Conservation (phyloP, 2,888 invertebrate species). For the Eurytoma adleriae region DNA sequence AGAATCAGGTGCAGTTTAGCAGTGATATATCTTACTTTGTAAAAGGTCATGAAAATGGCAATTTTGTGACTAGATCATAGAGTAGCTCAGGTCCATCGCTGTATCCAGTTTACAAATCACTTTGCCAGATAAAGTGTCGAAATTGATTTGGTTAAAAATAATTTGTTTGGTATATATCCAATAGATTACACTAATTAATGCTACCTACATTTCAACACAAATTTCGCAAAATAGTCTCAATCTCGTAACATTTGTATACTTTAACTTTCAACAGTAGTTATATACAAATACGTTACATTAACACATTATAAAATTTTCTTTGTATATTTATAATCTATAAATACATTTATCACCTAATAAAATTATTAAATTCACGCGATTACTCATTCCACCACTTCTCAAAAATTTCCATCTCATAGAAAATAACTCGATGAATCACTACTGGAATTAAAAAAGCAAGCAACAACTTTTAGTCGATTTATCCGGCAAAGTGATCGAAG, state of each 20-base stretch:
- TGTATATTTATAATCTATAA: background rate
- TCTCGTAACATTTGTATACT: background rate
- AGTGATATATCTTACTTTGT: background rate
- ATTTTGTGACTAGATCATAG: constrained; percentile 42
- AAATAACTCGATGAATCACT: no score
- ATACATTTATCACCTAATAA: background rate
- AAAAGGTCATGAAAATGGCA: constrained; percentile 27
- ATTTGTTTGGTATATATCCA: no score
- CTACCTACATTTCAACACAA: background rate
- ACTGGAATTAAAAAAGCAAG: no score
- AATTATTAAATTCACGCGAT: background rate
- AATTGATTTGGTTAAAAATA: no score
- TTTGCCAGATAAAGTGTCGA: background rate
- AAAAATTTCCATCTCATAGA: no score
- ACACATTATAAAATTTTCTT: background rate
- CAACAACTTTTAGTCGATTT: background rate
- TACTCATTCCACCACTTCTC: no score
- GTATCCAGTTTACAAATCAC: constrained; percentile 14
- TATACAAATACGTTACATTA: background rate
- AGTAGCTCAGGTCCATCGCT: background rate
- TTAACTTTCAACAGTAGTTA: constrained; percentile 1
- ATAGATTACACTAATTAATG: background rate
- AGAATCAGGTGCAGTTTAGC: constrained; percentile 1
- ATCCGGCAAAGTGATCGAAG: constrained; percentile 54
- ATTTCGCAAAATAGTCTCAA: background rate